A percentile compares a stretch with the other conserved stretches of the same genome.
These are phyloP conservation scores for Pachycephala philippinensis DNA, from an alignment of 2,113 vertebrate genomes.

Conservation along the genomic window DNA sequence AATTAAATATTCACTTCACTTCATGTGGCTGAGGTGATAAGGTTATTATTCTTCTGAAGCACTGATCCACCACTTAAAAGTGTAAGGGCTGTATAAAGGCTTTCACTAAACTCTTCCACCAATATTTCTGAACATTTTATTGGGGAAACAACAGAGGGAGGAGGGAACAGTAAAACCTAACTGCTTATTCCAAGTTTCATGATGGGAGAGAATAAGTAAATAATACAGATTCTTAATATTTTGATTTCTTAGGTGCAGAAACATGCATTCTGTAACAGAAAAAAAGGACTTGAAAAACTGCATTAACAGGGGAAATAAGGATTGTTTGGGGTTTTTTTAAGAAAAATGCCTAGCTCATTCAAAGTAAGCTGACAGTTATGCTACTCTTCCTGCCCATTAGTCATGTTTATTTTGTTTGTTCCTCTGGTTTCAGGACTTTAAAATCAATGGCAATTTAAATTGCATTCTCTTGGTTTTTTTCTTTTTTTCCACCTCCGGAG, in stretches of 20 bases:
- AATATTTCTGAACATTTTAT: neutral
- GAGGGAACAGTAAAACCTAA: neutral
- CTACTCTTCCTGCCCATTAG: neutral
- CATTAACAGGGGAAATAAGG: neutral
- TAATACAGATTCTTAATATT: neutral
- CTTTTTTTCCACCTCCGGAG: neutral
- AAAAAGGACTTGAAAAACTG: neutral
- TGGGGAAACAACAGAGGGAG: neutral
- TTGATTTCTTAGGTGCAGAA: neutral
- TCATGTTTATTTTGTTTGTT: neutral
- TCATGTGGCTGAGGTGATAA: neutral
- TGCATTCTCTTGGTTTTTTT: rapidly evolving
- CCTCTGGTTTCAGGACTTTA: neutral
- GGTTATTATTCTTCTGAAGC: neutral
- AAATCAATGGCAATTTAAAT: neutral
- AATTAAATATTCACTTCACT: neutral
- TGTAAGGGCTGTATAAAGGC: neutral
- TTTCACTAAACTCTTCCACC: neutral
- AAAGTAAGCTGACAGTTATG: neutral
- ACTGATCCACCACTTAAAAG: neutral
- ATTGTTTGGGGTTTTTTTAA: neutral
- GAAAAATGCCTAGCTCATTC: neutral
- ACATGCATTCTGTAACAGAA: neutral
- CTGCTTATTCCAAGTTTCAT: neutral
- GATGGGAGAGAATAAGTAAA: neutral